These are phyloP conservation scores for Euphonia xanthogaster DNA, from an alignment of 2,797 vertebrate genomes.

Conservation along the genomic window DNA sequence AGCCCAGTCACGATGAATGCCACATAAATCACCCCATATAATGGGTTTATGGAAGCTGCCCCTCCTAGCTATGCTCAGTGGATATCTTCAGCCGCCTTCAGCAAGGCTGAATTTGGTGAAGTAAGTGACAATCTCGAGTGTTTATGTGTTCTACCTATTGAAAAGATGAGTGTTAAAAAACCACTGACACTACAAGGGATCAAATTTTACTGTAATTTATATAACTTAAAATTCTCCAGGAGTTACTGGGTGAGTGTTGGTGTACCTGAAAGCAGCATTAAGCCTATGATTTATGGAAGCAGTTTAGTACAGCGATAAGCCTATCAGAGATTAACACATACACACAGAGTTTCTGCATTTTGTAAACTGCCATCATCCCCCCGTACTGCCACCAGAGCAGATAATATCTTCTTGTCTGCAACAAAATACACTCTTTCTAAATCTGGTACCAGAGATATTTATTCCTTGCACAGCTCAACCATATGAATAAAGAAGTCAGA, in stretches of 20 bases:
- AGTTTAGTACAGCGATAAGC: not conserved
- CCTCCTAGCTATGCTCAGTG: not conserved
- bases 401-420: slow-evolving; percentile 15
- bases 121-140: not conserved
- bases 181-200: not conserved
- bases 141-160: not conserved
- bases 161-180: not conserved
- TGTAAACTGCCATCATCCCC: slow-evolving; percentile 28
- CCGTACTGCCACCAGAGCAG: not conserved
- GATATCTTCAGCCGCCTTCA: not conserved
- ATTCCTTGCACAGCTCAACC: not conserved
- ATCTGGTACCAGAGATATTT: slow-evolving; percentile 46
- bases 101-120: not conserved
- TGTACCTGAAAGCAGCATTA: not conserved
- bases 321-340: slow-evolving; percentile 35
- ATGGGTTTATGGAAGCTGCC: not conserved
- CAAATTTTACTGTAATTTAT: not conserved
- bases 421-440: slow-evolving; percentile 16
- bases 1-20: not conserved
- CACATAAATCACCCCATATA: not conserved
- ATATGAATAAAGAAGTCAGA: slow-evolving; percentile 23
- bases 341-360: not conserved
- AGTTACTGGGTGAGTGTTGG: not conserved
- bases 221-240: not conserved
- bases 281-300: not conserved